These are phyloP conservation scores for Rallus crepitans DNA, from an alignment of 2,797 vertebrate genomes.

Conservation along the genomic window DNA sequence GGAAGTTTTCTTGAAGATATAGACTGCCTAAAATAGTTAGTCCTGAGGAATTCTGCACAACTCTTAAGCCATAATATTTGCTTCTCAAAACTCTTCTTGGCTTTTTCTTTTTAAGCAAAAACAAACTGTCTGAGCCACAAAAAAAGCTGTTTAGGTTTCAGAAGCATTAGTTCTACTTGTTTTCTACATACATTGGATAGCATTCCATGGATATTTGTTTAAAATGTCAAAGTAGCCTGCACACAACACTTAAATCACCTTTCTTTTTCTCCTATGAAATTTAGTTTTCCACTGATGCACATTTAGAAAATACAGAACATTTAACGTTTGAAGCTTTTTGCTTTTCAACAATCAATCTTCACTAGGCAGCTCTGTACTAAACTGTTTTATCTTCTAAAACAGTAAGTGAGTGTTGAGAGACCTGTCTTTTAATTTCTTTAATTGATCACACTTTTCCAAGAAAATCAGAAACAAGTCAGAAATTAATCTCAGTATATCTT, in stretches of 20 bases:
- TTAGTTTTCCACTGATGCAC: conserved; percentile 15
- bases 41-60: not conserved
- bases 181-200: conserved; percentile 1
- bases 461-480: not conserved
- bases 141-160: not conserved
- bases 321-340: conserved; percentile 35
- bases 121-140: not conserved
- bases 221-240: conserved; percentile 53
- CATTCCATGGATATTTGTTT: not conserved
- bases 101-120: not conserved
- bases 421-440: not conserved
- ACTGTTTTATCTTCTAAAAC: not conserved
- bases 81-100: not conserved
- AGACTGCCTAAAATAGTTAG: not conserved
- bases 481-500: not conserved
- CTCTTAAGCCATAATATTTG: not conserved
- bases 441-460: not conserved
- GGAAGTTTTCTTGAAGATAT: not conserved
- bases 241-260: conserved; percentile 14
- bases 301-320: conserved; percentile 20
- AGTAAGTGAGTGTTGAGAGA: not conserved
- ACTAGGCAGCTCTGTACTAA: conserved; percentile 1
- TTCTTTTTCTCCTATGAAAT: conserved; percentile 39
- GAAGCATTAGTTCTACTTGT: not conserved
- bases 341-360: conserved; percentile 28